phyloP scores from a whole-genome alignment of 2,888 invertebrate genomes.

The Poecilobothrus nobilitatus region DNA sequence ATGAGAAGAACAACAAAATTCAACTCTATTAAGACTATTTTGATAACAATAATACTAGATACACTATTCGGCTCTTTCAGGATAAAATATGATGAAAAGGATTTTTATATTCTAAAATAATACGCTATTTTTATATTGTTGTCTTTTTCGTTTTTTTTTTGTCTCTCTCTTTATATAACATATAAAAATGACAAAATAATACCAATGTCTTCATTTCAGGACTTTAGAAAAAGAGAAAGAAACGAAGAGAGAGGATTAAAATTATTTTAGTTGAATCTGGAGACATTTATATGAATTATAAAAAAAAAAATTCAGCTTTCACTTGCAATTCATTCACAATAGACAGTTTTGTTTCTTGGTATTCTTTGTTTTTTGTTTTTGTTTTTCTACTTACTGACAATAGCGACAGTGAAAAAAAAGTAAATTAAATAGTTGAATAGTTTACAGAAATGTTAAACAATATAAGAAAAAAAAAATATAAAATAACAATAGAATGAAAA shows the following conservation, averaged over 20 bases:
- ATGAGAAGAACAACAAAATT: no score
- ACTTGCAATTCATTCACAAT: not conserved
- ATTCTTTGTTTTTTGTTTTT: not conserved
- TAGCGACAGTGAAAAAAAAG: not conserved
- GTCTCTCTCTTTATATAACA: not conserved
- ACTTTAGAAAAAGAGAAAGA: no score
- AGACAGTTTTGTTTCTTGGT: not conserved
- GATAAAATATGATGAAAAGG: not conserved
- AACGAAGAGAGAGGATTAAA: no score
- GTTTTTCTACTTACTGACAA: not conserved
- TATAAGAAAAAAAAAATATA: not conserved
- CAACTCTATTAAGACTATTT: not conserved
- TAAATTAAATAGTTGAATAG: not conserved
- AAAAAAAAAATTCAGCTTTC: not conserved
- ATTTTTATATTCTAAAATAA: not conserved
- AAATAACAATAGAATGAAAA: not conserved
- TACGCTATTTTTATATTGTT: not conserved
- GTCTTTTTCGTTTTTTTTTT: not conserved
- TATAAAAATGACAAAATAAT: not conserved
- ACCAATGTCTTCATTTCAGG: no score
- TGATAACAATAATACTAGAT: not conserved
- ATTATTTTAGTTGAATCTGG: no score
- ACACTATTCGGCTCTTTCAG: not conserved
- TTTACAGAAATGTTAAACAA: not conserved
- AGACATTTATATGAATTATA: no score